Evolutionary conservation across 2,797 vertebrate genomes (phyloP), one percentile per base, ranked within the genome.

Genomic region (Pterois miles): DNA sequence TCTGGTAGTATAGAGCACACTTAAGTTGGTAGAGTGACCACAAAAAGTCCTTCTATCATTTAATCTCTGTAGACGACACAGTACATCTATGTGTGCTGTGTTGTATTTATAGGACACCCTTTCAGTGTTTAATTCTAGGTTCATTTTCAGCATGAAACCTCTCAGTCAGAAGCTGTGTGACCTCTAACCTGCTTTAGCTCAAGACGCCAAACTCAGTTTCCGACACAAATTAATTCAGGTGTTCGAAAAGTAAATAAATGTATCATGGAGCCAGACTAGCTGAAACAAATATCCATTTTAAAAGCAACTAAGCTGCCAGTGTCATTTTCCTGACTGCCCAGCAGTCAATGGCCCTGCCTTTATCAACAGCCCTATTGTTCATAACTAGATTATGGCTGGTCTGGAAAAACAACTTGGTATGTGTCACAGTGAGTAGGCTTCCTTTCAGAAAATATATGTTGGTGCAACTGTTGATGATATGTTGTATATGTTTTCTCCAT

Each of bases 341-440:
- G 2, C 2, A n/a, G 52, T 53, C 40, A 23, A 1, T 31, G 3
- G 18, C n/a, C 68, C 16, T 2, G 2, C 34, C 4, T 43, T 40
- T 23, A 53, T 52, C 12, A 50, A 33, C 8, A n/a, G 43, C 20
- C 13, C 22, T 25, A 34, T 68, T 71, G 53, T 77, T 33, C 20
- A 8, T 53, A 82, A 80, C 27, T 25, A 57, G 38, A 60, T 75
- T 53, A 71, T 18, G 34, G 18, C 69, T 60, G 27, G 43, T 71
- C 50, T 71, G 73, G 62, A 48, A 53, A 71, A 79, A 52, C 48
- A 66, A 2, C 63, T 31, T 22, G 6, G 2, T 13, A 34, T 46
- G 68, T 80, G 70, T 48, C 59, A 25, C 22, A 53, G 34, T n/a
- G 7, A 25, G 34, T 1, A 9, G 4, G 25, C 40, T 34, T 22